Evolutionary conservation across 2,797 vertebrate species (phyloP).

Genomic region (Chelmon rostratus): DNA sequence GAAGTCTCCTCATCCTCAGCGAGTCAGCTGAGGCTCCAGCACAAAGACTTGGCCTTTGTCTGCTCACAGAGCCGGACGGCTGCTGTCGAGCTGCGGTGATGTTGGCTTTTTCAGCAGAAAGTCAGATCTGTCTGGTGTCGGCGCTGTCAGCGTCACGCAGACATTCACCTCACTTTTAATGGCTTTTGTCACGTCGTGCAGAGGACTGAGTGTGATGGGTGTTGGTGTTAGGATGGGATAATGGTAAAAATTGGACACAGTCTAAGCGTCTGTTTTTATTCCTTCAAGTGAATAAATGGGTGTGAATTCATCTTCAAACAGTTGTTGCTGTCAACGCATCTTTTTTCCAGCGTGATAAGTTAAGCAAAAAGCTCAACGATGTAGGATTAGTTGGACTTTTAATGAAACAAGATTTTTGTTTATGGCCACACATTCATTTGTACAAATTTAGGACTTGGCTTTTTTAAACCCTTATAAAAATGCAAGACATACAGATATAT

Average conservation of each 20-base stretch:
- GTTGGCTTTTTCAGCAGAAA: background rate
- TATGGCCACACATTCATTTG: background rate
- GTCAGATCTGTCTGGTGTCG: background rate
- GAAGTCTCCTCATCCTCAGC: constrained; percentile 3
- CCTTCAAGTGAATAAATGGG: background rate
- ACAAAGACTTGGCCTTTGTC: constrained; percentile 45
- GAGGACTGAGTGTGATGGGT: background rate
- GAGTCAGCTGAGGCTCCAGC: constrained; percentile 20
- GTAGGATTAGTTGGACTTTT: background rate
- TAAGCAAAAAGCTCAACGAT: background rate
- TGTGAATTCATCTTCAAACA: background rate
- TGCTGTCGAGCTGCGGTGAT: background rate
- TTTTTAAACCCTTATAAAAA: too few species aligned
- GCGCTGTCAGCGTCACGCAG: background rate
- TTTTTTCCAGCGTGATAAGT: background rate
- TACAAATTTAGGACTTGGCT: too few species aligned
- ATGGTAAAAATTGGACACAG: too few species aligned
- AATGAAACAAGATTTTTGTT: background rate
- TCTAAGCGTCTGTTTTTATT: background rate
- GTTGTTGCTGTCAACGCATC: background rate
- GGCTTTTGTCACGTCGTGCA: too few species aligned
- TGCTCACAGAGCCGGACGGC: constrained; percentile 13
- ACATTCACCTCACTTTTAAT: background rate
- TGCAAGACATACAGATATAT: too few species aligned
- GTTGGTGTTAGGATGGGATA: background rate